A percentile compares a stretch with the other conserved stretches of the same genome.
These are phyloP conservation scores for Calameuta pallipes DNA, from an alignment of 2,888 invertebrate species.

Conservation along the genomic window DNA sequence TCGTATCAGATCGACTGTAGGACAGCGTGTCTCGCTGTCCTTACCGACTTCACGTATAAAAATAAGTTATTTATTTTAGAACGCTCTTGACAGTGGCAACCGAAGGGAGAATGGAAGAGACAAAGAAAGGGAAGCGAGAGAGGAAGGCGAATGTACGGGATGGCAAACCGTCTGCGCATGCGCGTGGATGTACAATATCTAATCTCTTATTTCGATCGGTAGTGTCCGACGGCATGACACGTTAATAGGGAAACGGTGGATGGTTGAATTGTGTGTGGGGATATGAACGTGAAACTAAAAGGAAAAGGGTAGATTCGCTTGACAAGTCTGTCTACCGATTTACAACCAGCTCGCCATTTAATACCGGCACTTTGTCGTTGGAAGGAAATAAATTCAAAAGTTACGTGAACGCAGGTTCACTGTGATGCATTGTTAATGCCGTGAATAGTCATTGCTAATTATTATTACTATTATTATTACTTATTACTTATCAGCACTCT, in stretches of 20 bases:
- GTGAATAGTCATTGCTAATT: background rate
- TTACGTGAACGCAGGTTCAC: background rate
- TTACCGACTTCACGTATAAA: conserved; percentile 22
- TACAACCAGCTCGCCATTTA: background rate
- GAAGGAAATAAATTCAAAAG: background rate
- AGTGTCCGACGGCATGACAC: background rate
- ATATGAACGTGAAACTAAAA: background rate
- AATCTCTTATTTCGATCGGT: background rate
- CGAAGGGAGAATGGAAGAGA: background rate
- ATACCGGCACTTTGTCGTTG: background rate
- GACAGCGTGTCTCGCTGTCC: background rate
- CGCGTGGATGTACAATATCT: background rate
- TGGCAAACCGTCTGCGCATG: background rate
- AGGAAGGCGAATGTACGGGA: background rate
- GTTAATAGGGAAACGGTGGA: background rate
- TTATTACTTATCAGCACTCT: background rate
- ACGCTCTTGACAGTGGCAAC: background rate
- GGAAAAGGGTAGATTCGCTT: background rate
- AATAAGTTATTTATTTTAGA: conserved; percentile 38
- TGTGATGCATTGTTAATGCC: background rate
- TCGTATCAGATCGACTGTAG: background rate
- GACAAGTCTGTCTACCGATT: background rate
- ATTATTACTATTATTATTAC: background rate
- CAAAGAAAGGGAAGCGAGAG: no score
- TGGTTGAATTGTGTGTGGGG: background rate